Conservation (phyloP, 2,113 vertebrate genomes). For the Uria aalge region DNA sequence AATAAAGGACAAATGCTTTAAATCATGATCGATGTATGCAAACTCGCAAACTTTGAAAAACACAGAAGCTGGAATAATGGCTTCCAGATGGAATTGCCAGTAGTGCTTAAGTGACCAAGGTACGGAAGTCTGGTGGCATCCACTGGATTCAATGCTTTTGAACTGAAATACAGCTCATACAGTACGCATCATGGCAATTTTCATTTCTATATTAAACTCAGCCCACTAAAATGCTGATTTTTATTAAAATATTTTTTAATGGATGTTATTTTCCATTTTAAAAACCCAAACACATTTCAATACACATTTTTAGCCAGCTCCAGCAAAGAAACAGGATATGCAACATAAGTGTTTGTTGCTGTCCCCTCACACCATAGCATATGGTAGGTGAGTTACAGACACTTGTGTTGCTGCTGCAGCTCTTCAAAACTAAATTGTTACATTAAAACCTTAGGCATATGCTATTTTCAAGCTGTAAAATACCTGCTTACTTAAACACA, state of each 20-base stretch:
- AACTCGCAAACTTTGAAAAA: neutral
- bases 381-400: constrained; percentile 49
- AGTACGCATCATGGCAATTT: neutral
- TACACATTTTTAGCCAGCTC: neutral
- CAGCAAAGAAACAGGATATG: neutral
- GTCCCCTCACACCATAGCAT: constrained; percentile 50
- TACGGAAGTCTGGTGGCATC: neutral
- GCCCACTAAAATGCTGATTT: neutral
- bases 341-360: constrained; percentile 18
- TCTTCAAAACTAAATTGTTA: constrained; percentile 52
- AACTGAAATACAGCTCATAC: neutral
- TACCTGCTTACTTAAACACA: constrained; percentile 62
- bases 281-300: neutral
- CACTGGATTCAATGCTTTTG: neutral
- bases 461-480: constrained; percentile 57
- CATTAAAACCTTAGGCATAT: constrained; percentile 53
- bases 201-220: neutral
- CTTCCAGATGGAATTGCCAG: constrained; percentile 8
- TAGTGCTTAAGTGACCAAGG: neutral
- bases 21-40: constrained; percentile 37
- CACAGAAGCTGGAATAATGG: neutral
- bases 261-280: neutral
- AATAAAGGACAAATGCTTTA: constrained; percentile 56
- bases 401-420: constrained; percentile 28
- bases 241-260: neutral